Conservation (phyloP, 2,113 vertebrate genomes). For the Ochotona curzoniae region DNA sequence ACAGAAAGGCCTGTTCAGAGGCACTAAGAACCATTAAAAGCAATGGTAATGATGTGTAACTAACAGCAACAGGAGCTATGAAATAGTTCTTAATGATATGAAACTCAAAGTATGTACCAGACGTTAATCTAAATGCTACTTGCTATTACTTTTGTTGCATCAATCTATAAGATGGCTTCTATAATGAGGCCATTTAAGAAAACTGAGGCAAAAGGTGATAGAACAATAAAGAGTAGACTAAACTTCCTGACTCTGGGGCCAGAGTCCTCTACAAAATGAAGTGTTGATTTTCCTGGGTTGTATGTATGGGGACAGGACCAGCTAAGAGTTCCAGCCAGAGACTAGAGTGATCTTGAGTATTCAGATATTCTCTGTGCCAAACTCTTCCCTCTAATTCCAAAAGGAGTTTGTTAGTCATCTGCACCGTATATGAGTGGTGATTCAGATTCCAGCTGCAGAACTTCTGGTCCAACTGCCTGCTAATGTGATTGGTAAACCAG, state of each 20-base stretch:
- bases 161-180: not conserved
- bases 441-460: too few species aligned
- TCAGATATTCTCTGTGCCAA: not conserved
- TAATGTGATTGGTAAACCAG: too few species aligned
- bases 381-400: not conserved
- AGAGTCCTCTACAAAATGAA: rapidly evolving
- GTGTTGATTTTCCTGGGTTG: not conserved
- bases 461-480: too few species aligned
- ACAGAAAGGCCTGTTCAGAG: not conserved
- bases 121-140: rapidly evolving
- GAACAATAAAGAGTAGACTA: too few species aligned
- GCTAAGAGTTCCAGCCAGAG: not conserved
- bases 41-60: not conserved
- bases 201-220: not conserved
- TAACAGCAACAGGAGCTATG: not conserved
- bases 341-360: rapidly evolving
- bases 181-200: not conserved
- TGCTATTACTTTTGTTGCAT: rapidly evolving
- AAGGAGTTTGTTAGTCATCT: not conserved
- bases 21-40: not conserved
- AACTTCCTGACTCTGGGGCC: not conserved
- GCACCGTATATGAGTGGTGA: not conserved
- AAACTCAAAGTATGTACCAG: too few species aligned
- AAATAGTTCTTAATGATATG: not conserved
- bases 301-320: not conserved